Base-by-base conservation (phyloP, 2,797 vertebrate genomes). In the Atherinosoma microstoma region DNA sequence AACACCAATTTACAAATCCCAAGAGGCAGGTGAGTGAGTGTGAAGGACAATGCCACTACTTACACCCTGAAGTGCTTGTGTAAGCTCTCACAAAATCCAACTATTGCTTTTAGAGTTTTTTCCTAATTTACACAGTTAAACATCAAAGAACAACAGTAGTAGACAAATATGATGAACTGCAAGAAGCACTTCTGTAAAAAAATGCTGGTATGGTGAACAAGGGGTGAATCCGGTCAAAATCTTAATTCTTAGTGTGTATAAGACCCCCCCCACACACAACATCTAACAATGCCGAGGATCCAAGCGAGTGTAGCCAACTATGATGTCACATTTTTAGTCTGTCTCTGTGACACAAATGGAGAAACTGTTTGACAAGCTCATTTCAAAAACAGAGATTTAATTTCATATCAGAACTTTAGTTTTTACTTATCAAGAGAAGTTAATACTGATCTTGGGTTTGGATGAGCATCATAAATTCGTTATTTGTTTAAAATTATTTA, bases 41-140 rank as follows among this genome's bases (percentile, higher is more conserved):
- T 42, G 22, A 24, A 68, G 64, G 58, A 79, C 68, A 61, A 64
- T 63, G 74, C 27, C 34, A 56, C 24, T 61, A 70, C 75, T 61
- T 12, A 61, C 73, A 68, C 75, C 36, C 67, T 73, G 78, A 58
- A 72, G 67, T 47, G 58, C 66, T 40, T 16, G 34, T 77, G 81
- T 67, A 83, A 56, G 76, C 67, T 65, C 68, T 76, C 59, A 71
- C 22, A 1, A 62, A 72, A 72, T 42, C 60, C 49, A 57, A 83
- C 47, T 32, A 77, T 56, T 64, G 70, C 56, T 78, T 24, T 73
- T 24, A 4, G 1, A 15, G 11, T 53, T 27, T 53, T 53, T 3
- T 27, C 3, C n/a, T 40, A 22, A 20, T 62, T 64, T 63, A 63
- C 42, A 53, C 22, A 8, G 72, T 73, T 79, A 75, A 73, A 67